phyloP scores from a whole-genome alignment of 2,797 vertebrate genomes.

The Gallinago stenura region DNA sequence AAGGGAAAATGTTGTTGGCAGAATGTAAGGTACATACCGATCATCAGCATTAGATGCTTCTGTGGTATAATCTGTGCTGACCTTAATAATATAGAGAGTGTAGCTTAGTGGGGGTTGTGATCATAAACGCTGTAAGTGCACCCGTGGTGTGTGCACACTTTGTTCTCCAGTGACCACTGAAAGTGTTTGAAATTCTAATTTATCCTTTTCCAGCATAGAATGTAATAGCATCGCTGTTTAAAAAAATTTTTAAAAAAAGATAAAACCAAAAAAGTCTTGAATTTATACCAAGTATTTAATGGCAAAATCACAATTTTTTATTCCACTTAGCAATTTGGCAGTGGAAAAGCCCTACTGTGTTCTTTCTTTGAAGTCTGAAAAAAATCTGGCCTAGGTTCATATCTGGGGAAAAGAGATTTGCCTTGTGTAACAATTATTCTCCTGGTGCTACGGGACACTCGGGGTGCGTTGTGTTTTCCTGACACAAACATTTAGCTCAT shows the following conservation, averaged over 20 bases:
- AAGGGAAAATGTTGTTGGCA: neutral
- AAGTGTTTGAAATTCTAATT: slow-evolving; percentile 1
- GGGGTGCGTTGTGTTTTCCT: slow-evolving; percentile 69
- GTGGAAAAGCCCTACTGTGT: slow-evolving; percentile 47
- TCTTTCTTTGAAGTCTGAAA: slow-evolving; percentile 64
- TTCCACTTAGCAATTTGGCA: slow-evolving; percentile 56
- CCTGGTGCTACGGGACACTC: slow-evolving; percentile 56
- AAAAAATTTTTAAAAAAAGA: neutral
- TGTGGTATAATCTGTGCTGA: neutral
- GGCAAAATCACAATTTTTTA: slow-evolving; percentile 49
- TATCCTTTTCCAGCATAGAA: slow-evolving; percentile 1
- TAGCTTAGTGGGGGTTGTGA: neutral
- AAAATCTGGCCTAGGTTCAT: slow-evolving; percentile 10
- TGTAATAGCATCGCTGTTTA: neutral
- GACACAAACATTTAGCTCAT: slow-evolving; percentile 66
- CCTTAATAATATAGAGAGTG: neutral
- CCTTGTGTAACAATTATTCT: slow-evolving; percentile 41
- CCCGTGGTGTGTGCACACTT: neutral
- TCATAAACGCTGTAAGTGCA: neutral
- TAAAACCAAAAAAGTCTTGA: neutral
- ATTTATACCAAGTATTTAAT: slow-evolving; percentile 54
- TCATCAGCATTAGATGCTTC: neutral
- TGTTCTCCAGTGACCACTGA: neutral
- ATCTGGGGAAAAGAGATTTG: slow-evolving; percentile 35
- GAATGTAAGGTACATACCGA: neutral